Evolutionary conservation across 2,797 vertebrate species (phyloP), one percentile per base, ranked within the genome.

Genomic region (Nyctalus aviator): DNA sequence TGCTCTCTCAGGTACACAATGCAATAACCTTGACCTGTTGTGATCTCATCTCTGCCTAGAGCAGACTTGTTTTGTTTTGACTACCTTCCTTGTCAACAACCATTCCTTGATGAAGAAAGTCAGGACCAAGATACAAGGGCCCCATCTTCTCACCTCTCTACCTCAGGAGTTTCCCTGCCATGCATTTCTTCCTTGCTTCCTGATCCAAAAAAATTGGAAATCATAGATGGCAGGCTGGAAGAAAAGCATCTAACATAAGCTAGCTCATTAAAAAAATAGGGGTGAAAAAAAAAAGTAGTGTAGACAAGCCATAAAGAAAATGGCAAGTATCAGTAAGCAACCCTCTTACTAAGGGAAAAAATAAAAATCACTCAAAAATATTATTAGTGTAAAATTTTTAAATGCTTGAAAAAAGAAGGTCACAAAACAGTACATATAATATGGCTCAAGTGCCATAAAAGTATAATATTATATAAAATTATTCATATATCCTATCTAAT

Each of bases 11-110:
- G 76, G 59, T 44, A 44, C 11, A 3, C 3, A 6, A 41, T 66
- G 6, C 3, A 6, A 41, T 66, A 13, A 44, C 1, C 3, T 32
- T 50, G 41, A 48, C 2, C 32, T 75, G 1, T 75, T 0, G 1
- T 69, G 10, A 9, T 23, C 44, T 72, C 21, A 25, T 17, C 25
- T 78, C n/a, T 12, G 13, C 10, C 44, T 66, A 41, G 46, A 64
- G 15, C 7, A 41, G 78, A 55, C 46, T 68, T 18, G 11, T 44
- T 23, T 57, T 91, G 37, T 27, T 83, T 71, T 71, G 44, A 71
- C 86, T 50, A 62, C 48, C 37, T 83, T 69, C 44, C 21, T 84
- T 84, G 44, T 50, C 72, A 77, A 84, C 32, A 27, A 37, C 25
- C 37, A 57, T 23, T 57, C 27, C 27, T 46, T 48, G 44, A 17